Evolutionary conservation across 2,113 vertebrate species (phyloP).

Genomic region (Colaptes auratus): DNA sequence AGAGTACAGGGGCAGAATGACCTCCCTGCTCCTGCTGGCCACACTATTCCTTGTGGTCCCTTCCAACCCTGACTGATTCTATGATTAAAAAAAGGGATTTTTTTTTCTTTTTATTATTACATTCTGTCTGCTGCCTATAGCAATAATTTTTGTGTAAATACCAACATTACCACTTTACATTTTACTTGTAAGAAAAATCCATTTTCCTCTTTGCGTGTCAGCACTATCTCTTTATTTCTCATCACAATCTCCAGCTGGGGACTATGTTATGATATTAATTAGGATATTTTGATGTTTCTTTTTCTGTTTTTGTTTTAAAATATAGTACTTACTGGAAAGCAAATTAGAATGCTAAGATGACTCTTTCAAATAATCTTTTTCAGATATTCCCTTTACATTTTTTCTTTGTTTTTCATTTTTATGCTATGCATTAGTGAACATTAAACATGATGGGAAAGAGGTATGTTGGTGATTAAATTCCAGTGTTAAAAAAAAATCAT

Average conservation of each 20-base stretch:
- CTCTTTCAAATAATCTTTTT: background rate
- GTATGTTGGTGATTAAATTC: background rate
- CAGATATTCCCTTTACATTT: slow-evolving; percentile 34
- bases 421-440: background rate
- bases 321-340: background rate
- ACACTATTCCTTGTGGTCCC: too few species aligned
- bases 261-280: slow-evolving; percentile 32
- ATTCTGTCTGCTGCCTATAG: slow-evolving; percentile 5
- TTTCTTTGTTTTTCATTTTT: slow-evolving; percentile 44
- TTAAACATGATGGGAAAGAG: slow-evolving; percentile 14
- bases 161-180: slow-evolving; percentile 17
- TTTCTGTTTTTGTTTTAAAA: background rate
- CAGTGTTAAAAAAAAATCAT: background rate
- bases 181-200: slow-evolving; percentile 21
- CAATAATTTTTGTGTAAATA: background rate
- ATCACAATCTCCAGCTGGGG: slow-evolving; percentile 7
- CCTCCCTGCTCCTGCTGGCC: too few species aligned
- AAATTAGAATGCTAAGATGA: slow-evolving; percentile 40
- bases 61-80: too few species aligned
- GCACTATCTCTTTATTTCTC: background rate
- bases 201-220: slow-evolving; percentile 1
- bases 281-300: background rate
- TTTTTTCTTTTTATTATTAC: background rate
- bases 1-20: too few species aligned
- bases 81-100: background rate